Base-by-base conservation (phyloP, 2,797 vertebrate species). In the Botia kubotai region DNA sequence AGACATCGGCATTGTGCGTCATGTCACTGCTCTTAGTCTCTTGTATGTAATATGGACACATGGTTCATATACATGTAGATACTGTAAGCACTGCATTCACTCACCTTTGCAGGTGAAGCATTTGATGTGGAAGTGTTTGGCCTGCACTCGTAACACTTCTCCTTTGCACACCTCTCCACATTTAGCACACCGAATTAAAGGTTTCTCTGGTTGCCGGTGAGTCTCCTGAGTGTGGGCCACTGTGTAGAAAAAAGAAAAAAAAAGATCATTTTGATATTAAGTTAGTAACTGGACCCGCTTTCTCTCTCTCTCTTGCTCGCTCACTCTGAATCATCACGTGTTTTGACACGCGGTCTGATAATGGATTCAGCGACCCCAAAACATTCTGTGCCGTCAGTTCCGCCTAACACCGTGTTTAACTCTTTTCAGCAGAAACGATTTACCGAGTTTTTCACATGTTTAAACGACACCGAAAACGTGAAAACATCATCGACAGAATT, bases 51-150 rank as follows among this genome's bases (percentile, higher is more conserved):
- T n/a, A n/a, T n/a, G n/a, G n/a, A n/a, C n/a, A n/a, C n/a, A n/a
- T n/a, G n/a, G n/a, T 29, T 29, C 29, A 29, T 29, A 29, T 29
- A 29, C 29, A 29, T 29, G 29, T 29, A 29, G 2, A 29, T 29
- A 29, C 29, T 29, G 29, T 29, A 29, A 29, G 29, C 2, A 29
- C 2, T 60, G 23, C 0, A 19, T 57, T 48, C 12, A 84, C 93
- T 90, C 77, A 98, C 98, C 97, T 92, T 98, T 99, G 94, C 97
- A 99, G 73, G 95, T 97, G 88, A 99, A 99, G 85, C 98, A 99
- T 85, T 96, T 97, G 87, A 98, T 94, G 88, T 99, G 98, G 88
- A 99, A 98, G 89, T 99, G 96, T 63, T 91, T 96, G 90, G 91
- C 91, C 91, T 99, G 97, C 81, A 99, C 97, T 16, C 96, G 95